Conservation (phyloP, 2,797 vertebrate genomes). For the Gephyroberyx darwinii region DNA sequence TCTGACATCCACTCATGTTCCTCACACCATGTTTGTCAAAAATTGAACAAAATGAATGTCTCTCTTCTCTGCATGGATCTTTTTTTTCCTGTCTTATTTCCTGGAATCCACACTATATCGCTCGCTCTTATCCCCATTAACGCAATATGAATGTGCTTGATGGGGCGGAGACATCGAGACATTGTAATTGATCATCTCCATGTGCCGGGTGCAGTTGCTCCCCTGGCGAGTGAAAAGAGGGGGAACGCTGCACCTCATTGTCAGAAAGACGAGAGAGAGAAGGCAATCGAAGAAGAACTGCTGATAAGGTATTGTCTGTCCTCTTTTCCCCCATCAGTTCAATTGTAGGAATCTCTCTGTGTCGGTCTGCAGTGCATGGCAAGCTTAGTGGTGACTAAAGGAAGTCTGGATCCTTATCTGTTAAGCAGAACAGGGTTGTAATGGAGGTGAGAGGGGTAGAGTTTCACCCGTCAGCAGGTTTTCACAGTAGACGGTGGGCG, state of each 20-base stretch:
- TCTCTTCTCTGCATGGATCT: neutral
- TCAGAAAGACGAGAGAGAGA: conserved; percentile 38
- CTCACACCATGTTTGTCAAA: conserved; percentile 8
- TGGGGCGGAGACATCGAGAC: conserved; percentile 49
- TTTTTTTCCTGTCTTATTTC: conserved; percentile 14
- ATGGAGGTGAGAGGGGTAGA: conserved; percentile 46
- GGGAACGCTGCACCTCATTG: conserved; percentile 48
- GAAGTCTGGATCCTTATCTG: conserved; percentile 71
- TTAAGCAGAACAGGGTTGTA: neutral
- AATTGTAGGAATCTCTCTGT: conserved; percentile 55
- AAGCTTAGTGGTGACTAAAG: conserved; percentile 52
- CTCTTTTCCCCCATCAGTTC: conserved; percentile 66
- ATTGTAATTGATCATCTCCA: conserved; percentile 67
- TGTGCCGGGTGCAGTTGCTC: conserved; percentile 46
- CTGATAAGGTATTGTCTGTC: conserved; percentile 63
- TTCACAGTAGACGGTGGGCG: conserved; percentile 43
- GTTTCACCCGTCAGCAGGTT: conserved; percentile 70
- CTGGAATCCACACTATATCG: conserved; percentile 23
- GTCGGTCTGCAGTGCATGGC: conserved; percentile 32
- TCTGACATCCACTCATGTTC: conserved; percentile 7
- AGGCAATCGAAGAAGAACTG: conserved; percentile 48
- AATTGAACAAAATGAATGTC: conserved; percentile 25
- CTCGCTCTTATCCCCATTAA: conserved; percentile 56
- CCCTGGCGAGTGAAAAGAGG: conserved; percentile 45
- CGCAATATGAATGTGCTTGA: conserved; percentile 51